Conservation (phyloP, 2,113 vertebrate species). For the Kryptolebias marmoratus region DNA sequence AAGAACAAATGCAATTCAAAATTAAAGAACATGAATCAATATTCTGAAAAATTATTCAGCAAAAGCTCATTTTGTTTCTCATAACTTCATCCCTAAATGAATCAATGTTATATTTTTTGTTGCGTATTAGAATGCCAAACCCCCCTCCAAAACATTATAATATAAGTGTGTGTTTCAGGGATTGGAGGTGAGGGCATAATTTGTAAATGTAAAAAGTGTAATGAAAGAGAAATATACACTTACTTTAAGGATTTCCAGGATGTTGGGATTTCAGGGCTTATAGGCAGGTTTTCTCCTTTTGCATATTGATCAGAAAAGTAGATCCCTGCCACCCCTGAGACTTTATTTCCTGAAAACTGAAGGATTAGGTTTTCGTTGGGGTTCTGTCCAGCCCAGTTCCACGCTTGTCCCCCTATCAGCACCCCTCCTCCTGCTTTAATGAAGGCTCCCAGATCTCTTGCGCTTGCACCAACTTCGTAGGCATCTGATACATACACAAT, state of each 20-base stretch:
- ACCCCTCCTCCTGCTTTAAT: constrained; percentile 87
- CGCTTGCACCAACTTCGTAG: no score
- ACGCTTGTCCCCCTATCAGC: constrained; percentile 88
- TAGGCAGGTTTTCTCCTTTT: not conserved
- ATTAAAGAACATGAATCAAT: no score
- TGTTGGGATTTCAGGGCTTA: not conserved
- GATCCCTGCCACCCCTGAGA: constrained; percentile 86
- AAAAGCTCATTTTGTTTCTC: not conserved
- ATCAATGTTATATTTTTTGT: no score
- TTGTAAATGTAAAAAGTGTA: no score
- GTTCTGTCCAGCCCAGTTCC: constrained; percentile 79
- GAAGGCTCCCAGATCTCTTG: constrained; percentile 57
- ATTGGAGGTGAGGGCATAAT: no score
- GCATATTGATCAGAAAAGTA: constrained; percentile 80
- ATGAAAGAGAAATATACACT: not conserved
- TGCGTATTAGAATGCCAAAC: no score
- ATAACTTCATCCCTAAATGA: not conserved
- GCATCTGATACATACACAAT: no score
- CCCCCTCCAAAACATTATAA: no score
- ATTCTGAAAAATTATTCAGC: no score
- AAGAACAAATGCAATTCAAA: no score
- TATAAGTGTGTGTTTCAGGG: no score
- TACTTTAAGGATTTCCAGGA: not conserved
- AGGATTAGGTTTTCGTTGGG: constrained; percentile 80
- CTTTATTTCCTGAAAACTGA: constrained; percentile 86